These are phyloP conservation scores for Enteromius thamalakanensis DNA, from an alignment of 2,797 vertebrate species.

Conservation along the genomic window DNA sequence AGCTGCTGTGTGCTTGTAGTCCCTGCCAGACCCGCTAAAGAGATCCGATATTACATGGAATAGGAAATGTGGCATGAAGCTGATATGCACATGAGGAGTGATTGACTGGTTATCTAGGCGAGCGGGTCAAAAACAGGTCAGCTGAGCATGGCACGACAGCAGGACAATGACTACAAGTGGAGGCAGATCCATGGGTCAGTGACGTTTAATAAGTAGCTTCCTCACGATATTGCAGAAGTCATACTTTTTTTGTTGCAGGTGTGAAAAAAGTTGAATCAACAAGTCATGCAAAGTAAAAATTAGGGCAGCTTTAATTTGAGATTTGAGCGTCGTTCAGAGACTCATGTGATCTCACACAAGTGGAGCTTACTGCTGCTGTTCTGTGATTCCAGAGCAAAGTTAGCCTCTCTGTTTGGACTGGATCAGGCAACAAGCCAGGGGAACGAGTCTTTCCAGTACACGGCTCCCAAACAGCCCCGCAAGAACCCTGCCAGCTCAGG, in stretches of 20 bases:
- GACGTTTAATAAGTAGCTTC: not conserved
- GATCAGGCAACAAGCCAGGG: conserved; percentile 83
- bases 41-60: not conserved
- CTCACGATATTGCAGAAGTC: not conserved
- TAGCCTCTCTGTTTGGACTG: conserved; percentile 92
- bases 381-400: conserved; percentile 79
- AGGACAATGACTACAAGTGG: conserved; percentile 76
- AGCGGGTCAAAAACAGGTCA: conserved; percentile 46
- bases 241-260: not conserved
- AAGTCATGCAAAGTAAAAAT: not conserved
- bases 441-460: conserved; percentile 96
- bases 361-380: conserved; percentile 6
- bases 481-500: conserved; percentile 80
- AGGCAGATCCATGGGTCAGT: conserved; percentile 80
- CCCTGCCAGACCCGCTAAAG: not conserved
- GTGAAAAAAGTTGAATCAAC: not conserved
- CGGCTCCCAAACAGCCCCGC: conserved; percentile 93
- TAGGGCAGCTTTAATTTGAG: not conserved
- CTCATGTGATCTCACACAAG: not conserved
- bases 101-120: not conserved
- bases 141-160: conserved; percentile 64
- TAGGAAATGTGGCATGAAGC: not conserved
- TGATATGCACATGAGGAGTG: not conserved
- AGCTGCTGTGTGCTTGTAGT: conserved; percentile 20
- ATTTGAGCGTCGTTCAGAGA: not conserved